Evolutionary conservation across 1,140 invertebrate species (phyloP).

Genomic region (Uloborus diversus): DNA sequence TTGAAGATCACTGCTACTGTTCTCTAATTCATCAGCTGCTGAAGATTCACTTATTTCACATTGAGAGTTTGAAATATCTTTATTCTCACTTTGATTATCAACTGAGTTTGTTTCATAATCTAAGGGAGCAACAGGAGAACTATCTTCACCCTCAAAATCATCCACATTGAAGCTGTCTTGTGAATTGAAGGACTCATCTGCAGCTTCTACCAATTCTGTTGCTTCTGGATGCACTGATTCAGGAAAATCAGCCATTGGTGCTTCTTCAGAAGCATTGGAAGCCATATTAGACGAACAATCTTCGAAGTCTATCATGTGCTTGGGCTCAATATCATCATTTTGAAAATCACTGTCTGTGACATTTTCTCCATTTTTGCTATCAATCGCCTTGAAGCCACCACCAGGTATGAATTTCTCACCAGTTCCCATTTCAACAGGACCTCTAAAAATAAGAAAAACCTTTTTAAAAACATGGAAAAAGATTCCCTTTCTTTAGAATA

Average conservation of each 20-base stretch:
- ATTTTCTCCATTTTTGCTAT: background rate
- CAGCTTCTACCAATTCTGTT: background rate
- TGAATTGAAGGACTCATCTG: background rate
- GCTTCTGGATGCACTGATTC: background rate
- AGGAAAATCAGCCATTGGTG: no score
- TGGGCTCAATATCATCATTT: background rate
- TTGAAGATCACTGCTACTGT: no score
- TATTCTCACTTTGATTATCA: no score
- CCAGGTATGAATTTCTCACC: constrained; percentile 59
- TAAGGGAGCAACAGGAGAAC: no score
- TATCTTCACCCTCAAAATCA: background rate
- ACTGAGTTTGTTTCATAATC: no score
- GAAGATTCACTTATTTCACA: no score
- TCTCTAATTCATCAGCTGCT: no score
- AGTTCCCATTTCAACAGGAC: constrained; percentile 59
- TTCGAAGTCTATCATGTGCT: background rate
- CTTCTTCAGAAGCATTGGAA: no score
- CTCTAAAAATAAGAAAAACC: constrained; percentile 45
- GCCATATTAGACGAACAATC: no score
- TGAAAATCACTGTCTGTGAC: background rate
- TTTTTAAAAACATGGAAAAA: no score
- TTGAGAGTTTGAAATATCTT: no score
- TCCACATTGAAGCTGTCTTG: background rate
- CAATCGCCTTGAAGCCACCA: constrained; percentile 56
- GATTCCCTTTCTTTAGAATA: no score